A percentile compares a stretch with the other conserved stretches of the same genome.
Evolutionary conservation across 2,113 vertebrate genomes (phyloP).

Genomic region (Ondatra zibethicus): DNA sequence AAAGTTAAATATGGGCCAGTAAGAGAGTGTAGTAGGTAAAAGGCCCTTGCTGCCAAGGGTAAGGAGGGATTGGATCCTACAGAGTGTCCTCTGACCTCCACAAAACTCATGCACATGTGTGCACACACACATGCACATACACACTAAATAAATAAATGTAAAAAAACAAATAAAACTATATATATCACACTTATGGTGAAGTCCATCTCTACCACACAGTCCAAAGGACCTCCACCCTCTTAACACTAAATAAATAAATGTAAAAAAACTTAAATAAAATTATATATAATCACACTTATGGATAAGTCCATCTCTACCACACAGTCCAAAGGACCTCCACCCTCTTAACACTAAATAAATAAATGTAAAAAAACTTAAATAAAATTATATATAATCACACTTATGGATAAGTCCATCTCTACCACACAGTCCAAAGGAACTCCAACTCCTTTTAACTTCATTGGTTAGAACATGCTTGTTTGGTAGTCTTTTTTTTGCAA

Average conservation of each 20-base stretch:
- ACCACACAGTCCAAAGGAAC: slow-evolving; percentile 6
- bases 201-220: neutral
- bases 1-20: neutral
- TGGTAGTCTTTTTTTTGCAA: neutral
- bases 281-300: neutral
- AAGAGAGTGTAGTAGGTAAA: neutral
- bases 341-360: neutral
- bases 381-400: neutral
- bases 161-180: neutral
- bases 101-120: neutral
- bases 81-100: neutral
- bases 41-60: neutral
- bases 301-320: neutral
- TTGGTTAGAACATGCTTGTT: neutral
- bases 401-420: neutral
- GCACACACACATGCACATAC: neutral
- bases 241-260: neutral
- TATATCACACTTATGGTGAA: neutral
- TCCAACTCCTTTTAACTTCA: neutral
- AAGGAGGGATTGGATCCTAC: neutral
- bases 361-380: neutral
- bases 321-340: too few relatives aligned
- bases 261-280: neutral
- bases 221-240: slow-evolving; percentile 12
- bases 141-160: neutral